phyloP scores from a whole-genome alignment of 92 coral and sea anemone species.

The Siderastrea siderea region DNA sequence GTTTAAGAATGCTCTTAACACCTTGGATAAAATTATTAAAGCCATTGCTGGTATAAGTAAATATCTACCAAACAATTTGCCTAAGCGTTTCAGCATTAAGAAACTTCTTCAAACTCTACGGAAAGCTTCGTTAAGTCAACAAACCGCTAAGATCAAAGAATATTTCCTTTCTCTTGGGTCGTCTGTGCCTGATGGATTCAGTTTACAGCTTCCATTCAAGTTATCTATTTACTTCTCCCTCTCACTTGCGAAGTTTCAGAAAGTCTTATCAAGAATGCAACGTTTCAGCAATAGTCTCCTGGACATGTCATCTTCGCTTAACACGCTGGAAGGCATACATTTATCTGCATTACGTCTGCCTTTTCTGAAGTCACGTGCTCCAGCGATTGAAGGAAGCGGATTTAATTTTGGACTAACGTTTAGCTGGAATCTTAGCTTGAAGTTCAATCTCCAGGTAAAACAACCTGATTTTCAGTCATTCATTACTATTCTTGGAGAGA shows the following conservation, averaged over 20 bases:
- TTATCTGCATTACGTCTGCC: slow-evolving; percentile 78
- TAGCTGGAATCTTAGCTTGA: slow-evolving; percentile 82
- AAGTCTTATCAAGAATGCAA: slow-evolving; percentile 57
- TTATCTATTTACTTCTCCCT: slow-evolving; percentile 80
- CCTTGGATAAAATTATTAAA: slow-evolving; percentile 78
- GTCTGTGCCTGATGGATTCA: slow-evolving; percentile 81
- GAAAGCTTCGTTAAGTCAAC: slow-evolving; percentile 74
- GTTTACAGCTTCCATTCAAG: slow-evolving; percentile 84
- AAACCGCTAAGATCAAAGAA: slow-evolving; percentile 81
- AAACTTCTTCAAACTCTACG: slow-evolving; percentile 78
- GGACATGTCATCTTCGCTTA: slow-evolving; percentile 81
- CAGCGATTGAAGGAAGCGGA: slow-evolving; percentile 31
- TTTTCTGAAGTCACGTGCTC: slow-evolving; percentile 56
- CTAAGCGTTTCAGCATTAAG: slow-evolving; percentile 76
- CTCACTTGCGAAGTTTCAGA: slow-evolving; percentile 79
- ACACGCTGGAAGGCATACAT: slow-evolving; percentile 61
- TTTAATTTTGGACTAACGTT: slow-evolving; percentile 87
- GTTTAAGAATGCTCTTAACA: slow-evolving; percentile 80
- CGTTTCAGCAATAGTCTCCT: slow-evolving; percentile 82
- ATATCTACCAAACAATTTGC: slow-evolving; percentile 86
- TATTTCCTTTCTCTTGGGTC: slow-evolving; percentile 76
- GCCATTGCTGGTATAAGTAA: slow-evolving; percentile 75
- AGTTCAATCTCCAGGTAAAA: slow-evolving; percentile 76
- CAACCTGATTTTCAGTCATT: slow-evolving; percentile 69
- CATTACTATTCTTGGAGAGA: slow-evolving; percentile 51